Percentiles rank a stretch among this genome's conserved stretches.
phyloP scores from a whole-genome alignment of 2,113 vertebrate species.

The Chitala chitala region DNA sequence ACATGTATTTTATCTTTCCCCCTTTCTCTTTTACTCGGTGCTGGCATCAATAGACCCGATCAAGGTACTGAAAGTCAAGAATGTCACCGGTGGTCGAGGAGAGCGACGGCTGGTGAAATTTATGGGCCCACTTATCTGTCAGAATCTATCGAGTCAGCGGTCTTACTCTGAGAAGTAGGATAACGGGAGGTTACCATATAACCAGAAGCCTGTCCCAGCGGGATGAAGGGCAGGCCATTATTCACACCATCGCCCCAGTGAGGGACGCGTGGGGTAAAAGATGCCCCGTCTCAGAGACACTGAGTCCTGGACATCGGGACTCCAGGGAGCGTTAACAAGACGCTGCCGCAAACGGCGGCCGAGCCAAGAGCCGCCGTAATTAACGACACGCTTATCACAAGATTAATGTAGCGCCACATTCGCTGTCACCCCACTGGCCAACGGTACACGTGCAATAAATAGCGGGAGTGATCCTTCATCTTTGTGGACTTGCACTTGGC shows the following conservation, averaged over 20 bases:
- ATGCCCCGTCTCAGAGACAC: background rate
- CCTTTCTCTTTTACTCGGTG: too few relatives aligned
- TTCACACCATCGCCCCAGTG: background rate
- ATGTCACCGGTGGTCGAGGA: background rate
- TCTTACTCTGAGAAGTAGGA: background rate
- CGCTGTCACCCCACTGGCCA: too few relatives aligned
- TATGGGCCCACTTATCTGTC: background rate
- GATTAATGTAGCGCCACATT: too few relatives aligned
- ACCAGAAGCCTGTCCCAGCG: background rate
- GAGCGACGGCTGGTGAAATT: background rate
- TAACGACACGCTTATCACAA: too few relatives aligned
- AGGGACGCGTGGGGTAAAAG: background rate
- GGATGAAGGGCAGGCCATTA: background rate
- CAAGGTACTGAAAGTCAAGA: background rate
- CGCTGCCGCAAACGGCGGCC: too few relatives aligned
- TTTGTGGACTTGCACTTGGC: too few relatives aligned
- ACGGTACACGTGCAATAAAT: too few relatives aligned
- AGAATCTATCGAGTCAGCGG: background rate
- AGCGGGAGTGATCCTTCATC: too few relatives aligned
- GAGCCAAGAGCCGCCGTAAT: too few relatives aligned
- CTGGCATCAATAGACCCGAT: too few relatives aligned
- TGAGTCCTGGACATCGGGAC: background rate
- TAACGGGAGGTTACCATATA: background rate
- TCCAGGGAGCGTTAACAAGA: too few relatives aligned
- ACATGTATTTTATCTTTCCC: too few relatives aligned